Evolutionary conservation across 2,113 vertebrate genomes (phyloP).

Genomic region (Hystrix brachyura): DNA sequence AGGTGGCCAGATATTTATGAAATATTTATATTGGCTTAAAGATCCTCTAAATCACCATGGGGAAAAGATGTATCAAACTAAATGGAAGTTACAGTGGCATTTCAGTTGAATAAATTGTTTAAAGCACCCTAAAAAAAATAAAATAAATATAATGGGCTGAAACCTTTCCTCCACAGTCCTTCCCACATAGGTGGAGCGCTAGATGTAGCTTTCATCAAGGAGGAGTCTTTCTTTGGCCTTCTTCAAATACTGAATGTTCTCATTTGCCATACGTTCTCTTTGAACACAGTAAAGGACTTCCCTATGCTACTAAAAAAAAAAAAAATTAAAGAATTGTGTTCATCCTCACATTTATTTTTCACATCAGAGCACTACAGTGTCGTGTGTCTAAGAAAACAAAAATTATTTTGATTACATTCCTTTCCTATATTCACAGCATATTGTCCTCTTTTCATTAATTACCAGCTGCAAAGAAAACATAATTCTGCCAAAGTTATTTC

Average conservation of each 20-base stretch:
- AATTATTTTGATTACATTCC: not conserved
- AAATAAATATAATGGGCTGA: not conserved
- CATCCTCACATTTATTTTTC: not conserved
- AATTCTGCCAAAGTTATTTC: conserved; percentile 47
- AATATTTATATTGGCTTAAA: too few relatives aligned
- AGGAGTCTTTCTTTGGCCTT: conserved; percentile 19
- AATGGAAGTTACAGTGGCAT: too few relatives aligned
- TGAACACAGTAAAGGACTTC: not conserved
- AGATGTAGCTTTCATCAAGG: not conserved
- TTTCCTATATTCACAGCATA: not conserved
- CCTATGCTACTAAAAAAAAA: not conserved
- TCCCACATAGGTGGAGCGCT: not conserved
- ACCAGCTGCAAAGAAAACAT: not conserved
- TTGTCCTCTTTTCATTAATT: not conserved
- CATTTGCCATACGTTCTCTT: conserved; percentile 53
- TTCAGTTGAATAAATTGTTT: too few relatives aligned
- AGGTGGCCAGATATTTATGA: too few relatives aligned
- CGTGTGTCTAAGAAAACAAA: not conserved
- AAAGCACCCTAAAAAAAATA: too few relatives aligned
- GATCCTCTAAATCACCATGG: too few relatives aligned
- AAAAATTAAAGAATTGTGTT: not conserved
- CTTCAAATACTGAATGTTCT: not conserved
- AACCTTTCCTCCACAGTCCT: not conserved
- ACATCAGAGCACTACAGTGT: not conserved
- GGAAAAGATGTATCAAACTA: too few relatives aligned